A percentile compares a stretch with the other conserved stretches of the same genome.
Conservation (phyloP, 2,888 invertebrate species). For the Ormyrus labotus region DNA sequence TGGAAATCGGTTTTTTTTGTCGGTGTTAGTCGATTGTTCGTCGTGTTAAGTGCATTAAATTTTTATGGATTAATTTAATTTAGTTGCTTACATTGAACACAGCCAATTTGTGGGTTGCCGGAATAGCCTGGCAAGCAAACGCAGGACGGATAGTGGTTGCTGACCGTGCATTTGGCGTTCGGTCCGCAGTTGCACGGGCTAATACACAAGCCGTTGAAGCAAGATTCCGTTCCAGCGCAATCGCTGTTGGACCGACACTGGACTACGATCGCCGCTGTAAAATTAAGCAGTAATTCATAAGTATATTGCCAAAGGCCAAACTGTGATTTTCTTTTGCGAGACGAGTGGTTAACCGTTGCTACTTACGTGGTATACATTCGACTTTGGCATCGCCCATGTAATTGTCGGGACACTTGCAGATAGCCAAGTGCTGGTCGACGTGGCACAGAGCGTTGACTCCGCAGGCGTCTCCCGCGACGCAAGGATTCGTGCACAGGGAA, state of each 20-base stretch:
- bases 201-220: constrained; percentile 87
- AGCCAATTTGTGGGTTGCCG: constrained; percentile 90
- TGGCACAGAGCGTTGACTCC: constrained; percentile 89
- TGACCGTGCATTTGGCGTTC: constrained; percentile 88
- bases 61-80: background rate
- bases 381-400: constrained; percentile 85
- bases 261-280: constrained; percentile 79
- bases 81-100: constrained; percentile 78
- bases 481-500: constrained; percentile 88
- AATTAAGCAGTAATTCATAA: background rate
- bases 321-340: too few species aligned
- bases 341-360: background rate
- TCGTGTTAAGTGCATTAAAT: too few species aligned
- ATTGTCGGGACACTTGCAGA: constrained; percentile 88
- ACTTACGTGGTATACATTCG: constrained; percentile 89
- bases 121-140: constrained; percentile 88
- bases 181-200: constrained; percentile 91
- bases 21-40: too few species aligned
- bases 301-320: background rate
- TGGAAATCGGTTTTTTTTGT: constrained; percentile 71
- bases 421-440: constrained; percentile 84
- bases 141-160: constrained; percentile 91
- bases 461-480: constrained; percentile 82
- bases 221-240: constrained; percentile 89
- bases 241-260: constrained; percentile 89